Conservation (phyloP, 2,797 vertebrate species). For the Mycteria americana region DNA sequence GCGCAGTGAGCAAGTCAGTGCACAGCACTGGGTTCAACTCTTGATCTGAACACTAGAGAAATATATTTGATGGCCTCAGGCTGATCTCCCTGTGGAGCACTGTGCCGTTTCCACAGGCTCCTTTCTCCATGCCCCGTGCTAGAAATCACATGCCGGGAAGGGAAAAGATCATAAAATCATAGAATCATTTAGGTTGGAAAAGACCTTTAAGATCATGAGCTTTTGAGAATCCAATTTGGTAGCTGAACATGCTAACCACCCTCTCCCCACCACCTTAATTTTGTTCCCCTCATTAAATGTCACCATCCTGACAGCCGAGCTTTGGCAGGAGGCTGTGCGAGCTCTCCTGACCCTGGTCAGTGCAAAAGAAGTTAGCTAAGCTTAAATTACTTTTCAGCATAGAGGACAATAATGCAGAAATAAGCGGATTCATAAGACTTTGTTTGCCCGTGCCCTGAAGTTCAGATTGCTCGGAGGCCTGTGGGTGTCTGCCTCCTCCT, state of each 20-base stretch:
- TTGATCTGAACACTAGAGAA: background rate
- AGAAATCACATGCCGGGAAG: background rate
- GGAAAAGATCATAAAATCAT: background rate
- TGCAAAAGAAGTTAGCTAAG: slow-evolving; percentile 23
- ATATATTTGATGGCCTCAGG: background rate
- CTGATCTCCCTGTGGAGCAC: background rate
- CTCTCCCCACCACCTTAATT: background rate
- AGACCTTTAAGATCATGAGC: background rate
- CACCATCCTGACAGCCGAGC: background rate
- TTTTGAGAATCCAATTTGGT: background rate
- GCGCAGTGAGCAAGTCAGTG: background rate
- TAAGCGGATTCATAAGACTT: background rate
- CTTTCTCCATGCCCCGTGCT: rapidly evolving
- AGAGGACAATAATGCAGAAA: slow-evolving; percentile 9
- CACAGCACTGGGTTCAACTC: background rate
- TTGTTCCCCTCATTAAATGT: slow-evolving; percentile 13
- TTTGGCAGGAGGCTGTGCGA: background rate
- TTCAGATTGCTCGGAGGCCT: background rate
- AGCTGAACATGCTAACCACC: background rate
- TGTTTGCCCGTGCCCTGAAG: background rate
- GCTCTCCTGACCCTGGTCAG: slow-evolving; percentile 6
- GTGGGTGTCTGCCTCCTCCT: background rate
- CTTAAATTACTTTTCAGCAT: slow-evolving; percentile 13
- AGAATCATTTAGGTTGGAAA: background rate
- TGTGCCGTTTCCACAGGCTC: background rate